A percentile compares a stretch with the other conserved stretches of the same genome.
phyloP scores from a whole-genome alignment of 2,113 vertebrate species.

The Halichoeres trimaculatus region DNA sequence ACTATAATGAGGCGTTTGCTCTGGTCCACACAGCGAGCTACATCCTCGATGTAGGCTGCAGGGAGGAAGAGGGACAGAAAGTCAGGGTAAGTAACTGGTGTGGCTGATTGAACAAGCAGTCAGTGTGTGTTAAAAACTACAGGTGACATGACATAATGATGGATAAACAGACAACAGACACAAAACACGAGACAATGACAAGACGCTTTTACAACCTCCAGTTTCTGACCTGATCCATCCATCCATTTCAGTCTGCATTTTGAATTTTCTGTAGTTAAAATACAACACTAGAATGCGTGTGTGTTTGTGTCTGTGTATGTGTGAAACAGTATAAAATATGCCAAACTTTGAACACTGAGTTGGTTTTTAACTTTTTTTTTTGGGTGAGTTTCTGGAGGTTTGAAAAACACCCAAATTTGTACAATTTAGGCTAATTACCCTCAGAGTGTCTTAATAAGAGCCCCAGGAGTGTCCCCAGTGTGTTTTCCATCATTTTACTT shows the following conservation, averaged over 20 bases:
- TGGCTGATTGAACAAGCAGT: neutral
- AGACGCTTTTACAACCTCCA: conserved; percentile 1
- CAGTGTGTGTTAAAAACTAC: neutral
- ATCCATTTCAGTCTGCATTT: conserved; percentile 5
- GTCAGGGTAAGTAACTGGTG: neutral
- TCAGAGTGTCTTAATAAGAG: too few species aligned
- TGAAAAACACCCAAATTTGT: too few species aligned
- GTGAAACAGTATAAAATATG: too few species aligned
- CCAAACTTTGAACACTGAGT: too few species aligned
- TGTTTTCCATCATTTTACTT: too few species aligned
- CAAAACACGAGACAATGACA: conserved; percentile 66
- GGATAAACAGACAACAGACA: conserved; percentile 56
- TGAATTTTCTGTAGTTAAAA: conserved; percentile 4
- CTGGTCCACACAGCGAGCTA: conserved; percentile 98
- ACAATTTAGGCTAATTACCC: too few species aligned
- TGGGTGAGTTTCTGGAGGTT: too few species aligned
- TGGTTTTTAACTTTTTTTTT: neutral
- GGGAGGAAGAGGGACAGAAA: conserved; percentile 25
- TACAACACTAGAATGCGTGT: neutral
- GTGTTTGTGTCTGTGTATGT: neutral
- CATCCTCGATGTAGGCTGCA: conserved; percentile 98
- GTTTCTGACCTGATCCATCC: neutral
- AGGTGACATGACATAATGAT: conserved; percentile 28
- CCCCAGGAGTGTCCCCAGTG: too few species aligned
- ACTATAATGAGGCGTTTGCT: conserved; percentile 98